Percentiles rank a stretch among this genome's conserved stretches.
These are phyloP conservation scores for Brienomyrus longianalis DNA, from an alignment of 2,113 vertebrate genomes.

Conservation along the genomic window DNA sequence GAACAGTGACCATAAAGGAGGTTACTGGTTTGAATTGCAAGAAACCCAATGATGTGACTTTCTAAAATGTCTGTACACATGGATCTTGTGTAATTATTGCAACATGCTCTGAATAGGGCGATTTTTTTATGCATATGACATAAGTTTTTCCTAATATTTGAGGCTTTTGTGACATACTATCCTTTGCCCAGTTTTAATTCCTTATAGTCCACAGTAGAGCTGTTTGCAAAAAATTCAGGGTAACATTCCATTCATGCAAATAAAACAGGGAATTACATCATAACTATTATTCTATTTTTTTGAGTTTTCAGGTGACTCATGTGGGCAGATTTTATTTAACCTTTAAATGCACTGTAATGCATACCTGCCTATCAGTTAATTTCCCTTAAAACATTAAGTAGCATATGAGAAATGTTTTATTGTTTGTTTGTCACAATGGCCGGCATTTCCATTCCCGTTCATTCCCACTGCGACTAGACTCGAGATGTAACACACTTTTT, in stretches of 20 bases:
- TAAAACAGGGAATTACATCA: neutral
- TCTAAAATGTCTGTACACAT: neutral
- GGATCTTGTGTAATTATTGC: neutral
- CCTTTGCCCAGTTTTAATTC: neutral
- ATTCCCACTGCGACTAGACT: neutral
- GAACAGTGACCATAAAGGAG: neutral
- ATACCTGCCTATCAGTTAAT: neutral
- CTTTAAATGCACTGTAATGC: neutral
- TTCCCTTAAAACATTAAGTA: neutral
- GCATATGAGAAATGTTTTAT: neutral
- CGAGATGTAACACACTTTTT: neutral
- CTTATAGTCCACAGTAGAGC: neutral
- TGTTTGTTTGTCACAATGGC: neutral
- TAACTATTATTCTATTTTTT: neutral
- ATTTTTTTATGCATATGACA: neutral
- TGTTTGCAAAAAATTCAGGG: neutral
- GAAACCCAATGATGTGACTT: neutral
- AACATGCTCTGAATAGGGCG: neutral
- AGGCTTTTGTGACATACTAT: neutral
- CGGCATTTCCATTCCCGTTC: neutral
- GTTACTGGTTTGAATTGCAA: neutral
- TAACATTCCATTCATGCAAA: neutral
- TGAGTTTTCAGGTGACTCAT: neutral
- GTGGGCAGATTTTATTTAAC: neutral
- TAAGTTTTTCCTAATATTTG: neutral